A percentile compares a stretch with the other conserved stretches of the same genome.
Conservation (phyloP, 2,113 vertebrate genomes). For the Vulpes vulpes region DNA sequence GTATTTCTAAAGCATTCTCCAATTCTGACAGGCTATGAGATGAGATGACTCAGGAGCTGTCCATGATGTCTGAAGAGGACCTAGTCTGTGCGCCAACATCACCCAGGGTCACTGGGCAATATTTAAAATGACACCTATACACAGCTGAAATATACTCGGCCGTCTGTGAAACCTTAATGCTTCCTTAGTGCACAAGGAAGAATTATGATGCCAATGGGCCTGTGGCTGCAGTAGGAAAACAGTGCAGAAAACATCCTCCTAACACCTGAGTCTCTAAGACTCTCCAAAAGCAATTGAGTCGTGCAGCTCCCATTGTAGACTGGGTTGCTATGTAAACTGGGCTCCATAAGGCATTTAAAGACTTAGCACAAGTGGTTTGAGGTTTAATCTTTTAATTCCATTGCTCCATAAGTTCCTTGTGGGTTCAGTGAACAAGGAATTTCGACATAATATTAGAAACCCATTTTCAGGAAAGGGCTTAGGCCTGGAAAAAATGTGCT, state of each 20-base stretch:
- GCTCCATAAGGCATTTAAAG: slow-evolving; percentile 84
- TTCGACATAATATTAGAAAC: slow-evolving; percentile 83
- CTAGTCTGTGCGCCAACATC: not conserved
- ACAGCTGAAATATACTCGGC: not conserved
- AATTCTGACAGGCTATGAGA: slow-evolving; percentile 42
- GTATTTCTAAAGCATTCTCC: slow-evolving; percentile 18
- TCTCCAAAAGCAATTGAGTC: slow-evolving; percentile 78
- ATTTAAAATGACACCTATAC: not conserved
- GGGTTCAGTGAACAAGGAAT: slow-evolving; percentile 89
- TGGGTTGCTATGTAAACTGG: slow-evolving; percentile 85
- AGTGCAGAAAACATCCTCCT: slow-evolving; percentile 70
- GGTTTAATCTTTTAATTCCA: slow-evolving; percentile 89
- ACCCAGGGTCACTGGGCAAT: not conserved
- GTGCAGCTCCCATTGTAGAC: slow-evolving; percentile 70
- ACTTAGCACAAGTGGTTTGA: slow-evolving; percentile 83
- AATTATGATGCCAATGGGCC: not conserved
- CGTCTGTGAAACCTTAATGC: not conserved
- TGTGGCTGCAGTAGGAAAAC: slow-evolving; percentile 64
- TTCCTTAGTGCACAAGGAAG: not conserved
- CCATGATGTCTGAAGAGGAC: not conserved
- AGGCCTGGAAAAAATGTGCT: slow-evolving; percentile 69
- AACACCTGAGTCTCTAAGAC: slow-evolving; percentile 62
- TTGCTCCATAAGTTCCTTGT: slow-evolving; percentile 83
- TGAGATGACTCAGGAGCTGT: not conserved
- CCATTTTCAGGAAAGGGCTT: slow-evolving; percentile 80